Evolutionary conservation across 2,888 invertebrate species (phyloP).

Genomic region (Phyllotreta cruciferae): DNA sequence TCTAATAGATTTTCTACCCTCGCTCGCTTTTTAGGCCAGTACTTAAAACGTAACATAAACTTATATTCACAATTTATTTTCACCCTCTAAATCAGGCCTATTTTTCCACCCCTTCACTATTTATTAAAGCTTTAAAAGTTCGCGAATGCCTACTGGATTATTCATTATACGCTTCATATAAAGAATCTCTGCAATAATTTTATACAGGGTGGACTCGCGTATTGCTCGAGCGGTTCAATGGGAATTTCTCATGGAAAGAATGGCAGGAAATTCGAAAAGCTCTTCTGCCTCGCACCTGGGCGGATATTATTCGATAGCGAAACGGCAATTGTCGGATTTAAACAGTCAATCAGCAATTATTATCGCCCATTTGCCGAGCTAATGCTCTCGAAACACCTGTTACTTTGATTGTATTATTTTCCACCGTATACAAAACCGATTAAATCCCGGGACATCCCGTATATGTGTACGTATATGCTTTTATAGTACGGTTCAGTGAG

Average conservation of each 20-base stretch:
- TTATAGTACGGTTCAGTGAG: no score
- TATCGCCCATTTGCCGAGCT: not conserved
- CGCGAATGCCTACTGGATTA: constrained; percentile 30
- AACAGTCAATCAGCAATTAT: constrained; percentile 38
- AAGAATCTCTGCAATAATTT: no score
- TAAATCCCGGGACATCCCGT: no score
- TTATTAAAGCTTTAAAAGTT: constrained; percentile 35
- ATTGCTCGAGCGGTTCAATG: no score
- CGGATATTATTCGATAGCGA: constrained; percentile 23
- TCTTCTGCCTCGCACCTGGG: constrained; percentile 23
- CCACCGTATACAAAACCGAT: not conserved
- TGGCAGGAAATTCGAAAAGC: constrained; percentile 25
- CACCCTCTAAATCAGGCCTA: no score
- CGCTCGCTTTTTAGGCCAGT: constrained; percentile 28
- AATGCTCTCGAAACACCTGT: constrained; percentile 33
- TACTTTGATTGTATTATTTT: constrained; percentile 8
- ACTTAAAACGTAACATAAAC: no score
- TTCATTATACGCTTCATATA: no score
- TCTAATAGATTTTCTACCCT: constrained; percentile 51
- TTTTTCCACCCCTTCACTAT: constrained; percentile 32
- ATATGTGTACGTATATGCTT: no score
- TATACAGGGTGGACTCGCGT: no score
- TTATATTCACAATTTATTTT: no score
- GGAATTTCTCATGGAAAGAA: not conserved
- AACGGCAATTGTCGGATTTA: constrained; percentile 25